Base-by-base conservation (phyloP, 2,888 invertebrate genomes). In the Psylliodes chrysocephalus region DNA sequence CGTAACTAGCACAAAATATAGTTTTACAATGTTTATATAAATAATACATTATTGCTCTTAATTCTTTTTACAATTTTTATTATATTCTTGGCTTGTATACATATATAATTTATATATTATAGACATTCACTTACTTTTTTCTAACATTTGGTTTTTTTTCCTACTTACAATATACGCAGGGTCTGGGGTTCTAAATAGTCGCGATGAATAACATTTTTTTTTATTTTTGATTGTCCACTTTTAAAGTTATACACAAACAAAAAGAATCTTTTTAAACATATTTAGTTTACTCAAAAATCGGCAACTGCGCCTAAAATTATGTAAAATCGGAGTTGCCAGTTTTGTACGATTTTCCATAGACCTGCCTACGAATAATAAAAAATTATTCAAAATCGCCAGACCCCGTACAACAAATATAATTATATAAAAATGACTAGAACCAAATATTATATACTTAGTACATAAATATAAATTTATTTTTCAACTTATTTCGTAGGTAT, bases 141-240 rank as follows among this genome's bases (percentile, higher is more conserved):
- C 59, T 59, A 59, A 49, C 25, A 59, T 59, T 59, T 59, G 35
- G 59, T 49, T 22, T 49, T 14, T 30, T 49, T n/a, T n/a, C n/a
- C n/a, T 59, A 49, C 28, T 47, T 57, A 40, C 33, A 15, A 28
- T 49, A 49, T 47, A 57, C n/a, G 51, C 22, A 59, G 46, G 47
- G 40, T 46, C 59, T 15, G 28, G n/a, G 35, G 19, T 33, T 10
- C 38, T 33, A 12, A n/a, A 15, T 30, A 33, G 19, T 52, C 18
- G n/a, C n/a, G n/a, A 51, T 33, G 25, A 17, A 18, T 19, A 44
- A 35, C 35, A 35, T 12, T 12, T 42, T 10, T 18, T n/a, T 42
- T 38, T 38, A 2, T 38, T 42, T 42, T 42, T 42, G 42, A 42
- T 42, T 42, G 42, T 42, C 42, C 42, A 42, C 12, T 35, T 35